Percentiles rank a stretch among this genome's conserved stretches.
Conservation (phyloP, 2,797 vertebrate species). For the Spatula versicolor region DNA sequence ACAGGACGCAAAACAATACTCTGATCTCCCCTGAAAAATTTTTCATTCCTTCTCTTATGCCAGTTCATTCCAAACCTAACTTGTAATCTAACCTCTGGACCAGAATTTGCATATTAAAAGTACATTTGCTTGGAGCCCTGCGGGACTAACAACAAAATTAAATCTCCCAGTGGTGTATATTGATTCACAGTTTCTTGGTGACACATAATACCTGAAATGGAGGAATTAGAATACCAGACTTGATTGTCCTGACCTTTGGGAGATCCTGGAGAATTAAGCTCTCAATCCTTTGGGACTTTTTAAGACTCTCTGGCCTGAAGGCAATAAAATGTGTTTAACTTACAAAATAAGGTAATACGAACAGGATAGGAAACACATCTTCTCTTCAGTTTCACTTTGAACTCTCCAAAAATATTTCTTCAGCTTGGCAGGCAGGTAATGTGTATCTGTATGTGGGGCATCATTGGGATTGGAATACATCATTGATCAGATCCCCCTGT, state of each 20-base stretch:
- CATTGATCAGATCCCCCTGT: neutral
- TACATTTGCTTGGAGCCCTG: neutral
- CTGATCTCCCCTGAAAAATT: neutral
- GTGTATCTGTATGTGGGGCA: neutral
- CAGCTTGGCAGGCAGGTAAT: neutral
- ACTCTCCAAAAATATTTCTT: neutral
- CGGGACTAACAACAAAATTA: neutral
- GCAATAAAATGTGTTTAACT: neutral
- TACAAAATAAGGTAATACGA: neutral
- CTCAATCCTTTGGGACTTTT: neutral
- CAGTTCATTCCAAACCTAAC: neutral
- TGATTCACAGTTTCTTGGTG: neutral
- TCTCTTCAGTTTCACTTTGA: neutral
- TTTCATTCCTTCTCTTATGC: neutral
- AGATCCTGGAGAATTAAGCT: neutral
- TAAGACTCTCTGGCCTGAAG: neutral
- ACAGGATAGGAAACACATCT: neutral
- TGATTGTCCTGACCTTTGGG: fast-evolving
- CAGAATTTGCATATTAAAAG: neutral
- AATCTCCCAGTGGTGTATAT: neutral
- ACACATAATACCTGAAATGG: neutral
- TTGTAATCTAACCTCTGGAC: neutral
- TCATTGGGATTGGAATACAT: neutral
- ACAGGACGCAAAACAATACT: neutral
- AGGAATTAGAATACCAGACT: neutral